Conservation (phyloP, 2,888 invertebrate species). For the Spisula subtruncata region DNA sequence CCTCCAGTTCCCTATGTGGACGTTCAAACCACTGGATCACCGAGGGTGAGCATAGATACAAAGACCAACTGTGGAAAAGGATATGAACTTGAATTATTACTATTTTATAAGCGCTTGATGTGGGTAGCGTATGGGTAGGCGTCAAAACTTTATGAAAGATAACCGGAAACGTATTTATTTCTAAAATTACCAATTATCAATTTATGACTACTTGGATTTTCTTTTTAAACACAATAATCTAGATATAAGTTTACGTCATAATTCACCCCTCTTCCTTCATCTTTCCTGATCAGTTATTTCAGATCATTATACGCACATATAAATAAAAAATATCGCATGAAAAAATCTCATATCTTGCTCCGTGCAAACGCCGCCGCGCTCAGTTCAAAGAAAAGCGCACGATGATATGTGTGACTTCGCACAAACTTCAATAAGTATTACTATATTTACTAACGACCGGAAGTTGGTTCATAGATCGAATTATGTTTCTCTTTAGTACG, state of each 20-base stretch:
- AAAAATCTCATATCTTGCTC: neutral
- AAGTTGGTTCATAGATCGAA: conserved; percentile 2
- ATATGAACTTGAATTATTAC: no score
- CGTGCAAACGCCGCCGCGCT: conserved; percentile 1
- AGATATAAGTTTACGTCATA: no score
- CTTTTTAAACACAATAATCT: no score
- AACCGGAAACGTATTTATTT: neutral
- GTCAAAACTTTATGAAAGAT: no score
- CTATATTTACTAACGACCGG: neutral
- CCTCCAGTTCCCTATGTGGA: no score
- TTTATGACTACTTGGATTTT: no score
- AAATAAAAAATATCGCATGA: neutral
- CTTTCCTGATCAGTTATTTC: neutral
- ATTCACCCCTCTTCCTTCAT: neutral
- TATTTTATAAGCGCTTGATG: no score
- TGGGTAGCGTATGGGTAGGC: no score
- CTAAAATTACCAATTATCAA: no score
- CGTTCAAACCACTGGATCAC: no score
- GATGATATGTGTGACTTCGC: neutral
- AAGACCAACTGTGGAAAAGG: no score
- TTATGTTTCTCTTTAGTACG: neutral
- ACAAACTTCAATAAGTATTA: conserved; percentile 4
- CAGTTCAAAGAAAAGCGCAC: conserved; percentile 18
- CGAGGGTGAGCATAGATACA: no score
- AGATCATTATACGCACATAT: neutral